Conservation (phyloP, 2,888 invertebrate genomes). For the Nezara viridula region DNA sequence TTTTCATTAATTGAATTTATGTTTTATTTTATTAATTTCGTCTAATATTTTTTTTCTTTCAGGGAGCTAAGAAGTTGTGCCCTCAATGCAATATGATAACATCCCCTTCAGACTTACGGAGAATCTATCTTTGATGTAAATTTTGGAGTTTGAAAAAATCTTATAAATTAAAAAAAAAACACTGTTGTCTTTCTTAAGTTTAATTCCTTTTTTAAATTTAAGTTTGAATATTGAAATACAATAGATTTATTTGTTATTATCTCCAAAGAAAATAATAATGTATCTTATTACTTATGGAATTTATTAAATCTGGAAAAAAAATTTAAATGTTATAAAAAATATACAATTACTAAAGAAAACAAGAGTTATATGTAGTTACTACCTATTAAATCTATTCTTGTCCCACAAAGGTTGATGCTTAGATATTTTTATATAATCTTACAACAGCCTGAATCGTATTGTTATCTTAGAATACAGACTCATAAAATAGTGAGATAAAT, state of each 20-base stretch:
- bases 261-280: conserved; percentile 34
- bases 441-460: background rate
- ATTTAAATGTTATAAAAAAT: conserved; percentile 22
- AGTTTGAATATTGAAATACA: background rate
- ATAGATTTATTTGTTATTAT: conserved; percentile 48
- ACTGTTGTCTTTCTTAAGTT: conserved; percentile 51
- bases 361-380: background rate
- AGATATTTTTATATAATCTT: background rate
- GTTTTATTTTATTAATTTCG: background rate
- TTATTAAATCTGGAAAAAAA: conserved; percentile 11
- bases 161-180: conserved; percentile 6
- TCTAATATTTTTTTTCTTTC: conserved; percentile 66
- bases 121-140: conserved; percentile 86
- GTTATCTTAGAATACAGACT: background rate
- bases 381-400: background rate
- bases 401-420: background rate
- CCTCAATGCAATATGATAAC: conserved; percentile 96
- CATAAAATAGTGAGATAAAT: background rate
- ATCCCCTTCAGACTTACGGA: conserved; percentile 85
- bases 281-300: background rate
- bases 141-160: background rate
- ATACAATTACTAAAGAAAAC: background rate
- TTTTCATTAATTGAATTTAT: too few relatives aligned
- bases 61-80: conserved; percentile 91
- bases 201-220: conserved; percentile 33